Base-by-base conservation (phyloP, 2,888 invertebrate species). In the Synergus itoensis region DNA sequence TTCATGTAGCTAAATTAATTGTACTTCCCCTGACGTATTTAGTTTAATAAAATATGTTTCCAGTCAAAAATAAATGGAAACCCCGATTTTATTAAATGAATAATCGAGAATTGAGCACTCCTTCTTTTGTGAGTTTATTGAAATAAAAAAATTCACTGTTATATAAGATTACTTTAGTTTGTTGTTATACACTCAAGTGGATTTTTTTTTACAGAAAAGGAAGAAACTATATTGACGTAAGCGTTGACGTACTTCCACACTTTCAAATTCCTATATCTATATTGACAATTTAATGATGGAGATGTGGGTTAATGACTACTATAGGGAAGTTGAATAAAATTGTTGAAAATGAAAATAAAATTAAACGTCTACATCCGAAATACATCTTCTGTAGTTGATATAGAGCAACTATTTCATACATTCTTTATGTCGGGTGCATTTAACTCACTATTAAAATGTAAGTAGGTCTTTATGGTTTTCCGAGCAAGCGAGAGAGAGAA, bases 141-240 rank as follows among this genome's bases (percentile, higher is more conserved):
- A 36, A 36, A 36, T 36, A 5, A 36, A 36, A 36, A 36, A 5
- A 36, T 36, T 7, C 36, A 53, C 8, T n/a, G n/a, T n/a, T 8
- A 53, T 53, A 36, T 36, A 36, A 36, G 36, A 36, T n/a, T 57
- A 12, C 36, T 63, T 63, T 16, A 21, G 36, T 63, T 14, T 28
- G 4, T 53, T 53, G 53, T 7, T 53, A n/a, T 53, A 53, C 8
- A n/a, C 53, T 7, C 53, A n/a, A 53, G 8, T 53, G 7, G 7
- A 5, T 48, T 9, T 4, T 53, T n/a, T 69, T 69, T 69, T 11
- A 14, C 69, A 16, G 36, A 48, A 69, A 69, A 69, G 45, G 18
- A 48, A 69, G 69, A 28, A 69, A 69, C 69, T 57, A 18, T 53
- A 57, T 45, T 69, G 69, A 69, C 69, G 69, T 48, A 69, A 69